A percentile compares a stretch with the other conserved stretches of the same genome.
Conservation (phyloP, 2,113 vertebrate genomes). For the Eulemur rufifrons region DNA sequence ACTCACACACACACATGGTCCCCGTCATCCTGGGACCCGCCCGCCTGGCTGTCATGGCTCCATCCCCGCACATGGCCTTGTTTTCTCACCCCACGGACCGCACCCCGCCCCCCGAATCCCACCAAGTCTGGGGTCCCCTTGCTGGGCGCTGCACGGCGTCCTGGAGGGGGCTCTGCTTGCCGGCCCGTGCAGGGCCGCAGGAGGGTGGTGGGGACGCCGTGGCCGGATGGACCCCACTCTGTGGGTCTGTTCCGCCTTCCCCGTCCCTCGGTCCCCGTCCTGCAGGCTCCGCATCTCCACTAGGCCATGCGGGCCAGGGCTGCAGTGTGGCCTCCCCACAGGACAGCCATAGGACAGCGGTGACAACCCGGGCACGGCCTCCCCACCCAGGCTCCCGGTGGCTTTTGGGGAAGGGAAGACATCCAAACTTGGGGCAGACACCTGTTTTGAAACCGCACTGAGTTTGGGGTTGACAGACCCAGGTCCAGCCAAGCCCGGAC, state of each 20-base stretch:
- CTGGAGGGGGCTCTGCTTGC: background rate
- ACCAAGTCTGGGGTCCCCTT: background rate
- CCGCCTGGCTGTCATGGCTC: fast-evolving
- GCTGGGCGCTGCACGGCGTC: background rate
- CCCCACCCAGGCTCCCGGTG: background rate
- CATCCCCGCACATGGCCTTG: background rate
- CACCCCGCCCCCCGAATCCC: fast-evolving
- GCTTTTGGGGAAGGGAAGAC: background rate
- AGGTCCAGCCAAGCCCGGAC: fast-evolving
- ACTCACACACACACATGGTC: background rate
- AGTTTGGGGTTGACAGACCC: background rate
- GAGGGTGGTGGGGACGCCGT: fast-evolving
- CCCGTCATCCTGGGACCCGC: fast-evolving
- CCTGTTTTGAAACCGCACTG: background rate
- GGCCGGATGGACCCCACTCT: fast-evolving
- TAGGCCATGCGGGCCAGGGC: too few relatives aligned
- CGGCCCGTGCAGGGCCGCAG: too few relatives aligned
- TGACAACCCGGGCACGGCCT: fast-evolving
- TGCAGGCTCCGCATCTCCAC: background rate
- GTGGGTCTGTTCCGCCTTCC: fast-evolving
- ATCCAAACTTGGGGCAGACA: background rate
- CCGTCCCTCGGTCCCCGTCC: fast-evolving
- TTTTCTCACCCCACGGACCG: background rate
- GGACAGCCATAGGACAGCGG: fast-evolving
- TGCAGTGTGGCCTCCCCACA: background rate